Evolutionary conservation across 2,113 vertebrate genomes (phyloP).

Genomic region (Pseudorasbora parva): DNA sequence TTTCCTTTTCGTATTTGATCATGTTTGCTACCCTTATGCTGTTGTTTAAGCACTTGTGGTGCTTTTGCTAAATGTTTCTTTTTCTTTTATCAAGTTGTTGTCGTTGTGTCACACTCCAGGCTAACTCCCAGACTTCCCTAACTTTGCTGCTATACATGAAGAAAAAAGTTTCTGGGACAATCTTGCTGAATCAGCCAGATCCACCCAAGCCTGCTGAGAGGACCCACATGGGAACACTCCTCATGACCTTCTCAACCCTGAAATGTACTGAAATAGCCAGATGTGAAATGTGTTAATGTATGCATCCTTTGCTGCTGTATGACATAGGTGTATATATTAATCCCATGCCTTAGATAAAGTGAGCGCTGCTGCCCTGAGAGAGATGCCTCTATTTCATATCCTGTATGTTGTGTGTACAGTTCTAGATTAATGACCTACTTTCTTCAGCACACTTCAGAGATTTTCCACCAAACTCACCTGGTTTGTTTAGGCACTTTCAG

Average conservation of each 20-base stretch:
- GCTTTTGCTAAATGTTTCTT: slow-evolving; percentile 9
- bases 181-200: slow-evolving; percentile 30
- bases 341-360: slow-evolving; percentile 12
- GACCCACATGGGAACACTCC: slow-evolving; percentile 9
- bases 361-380: background rate
- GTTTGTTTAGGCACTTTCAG: background rate
- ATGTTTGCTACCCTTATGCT: background rate
- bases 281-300: background rate
- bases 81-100: background rate
- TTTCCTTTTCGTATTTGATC: slow-evolving; percentile 25
- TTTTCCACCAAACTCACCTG: slow-evolving; percentile 9
- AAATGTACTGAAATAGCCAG: slow-evolving; percentile 23
- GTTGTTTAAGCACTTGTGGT: slow-evolving; percentile 4
- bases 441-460: slow-evolving; percentile 35
- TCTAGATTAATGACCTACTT: slow-evolving; percentile 45
- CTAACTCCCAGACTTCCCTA: background rate
- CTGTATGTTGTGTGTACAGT: background rate
- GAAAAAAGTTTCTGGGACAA: background rate
- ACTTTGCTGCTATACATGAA: background rate
- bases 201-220: background rate
- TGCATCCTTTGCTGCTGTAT: background rate
- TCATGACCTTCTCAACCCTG: background rate
- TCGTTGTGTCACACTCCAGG: background rate
- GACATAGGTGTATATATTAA: slow-evolving; percentile 12
- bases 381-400: background rate